Conservation (phyloP, 2,797 vertebrate species). For the Ctenosaura bakeri region DNA sequence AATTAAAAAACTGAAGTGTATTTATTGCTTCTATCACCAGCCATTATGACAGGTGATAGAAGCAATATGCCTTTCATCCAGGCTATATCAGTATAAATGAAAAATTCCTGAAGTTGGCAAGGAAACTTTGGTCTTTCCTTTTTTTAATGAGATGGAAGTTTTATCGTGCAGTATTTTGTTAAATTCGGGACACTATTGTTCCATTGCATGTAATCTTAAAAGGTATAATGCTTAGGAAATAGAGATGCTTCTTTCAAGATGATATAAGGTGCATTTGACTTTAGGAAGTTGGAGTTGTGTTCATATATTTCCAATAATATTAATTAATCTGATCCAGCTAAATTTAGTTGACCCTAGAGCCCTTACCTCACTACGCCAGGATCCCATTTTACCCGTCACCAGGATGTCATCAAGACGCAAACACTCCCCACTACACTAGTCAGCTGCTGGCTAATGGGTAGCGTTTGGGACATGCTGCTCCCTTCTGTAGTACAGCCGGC, state of each 20-base stretch:
- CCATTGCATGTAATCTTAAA: background rate
- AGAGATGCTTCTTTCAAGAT: background rate
- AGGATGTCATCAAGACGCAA: too few species aligned
- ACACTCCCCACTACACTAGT: too few species aligned
- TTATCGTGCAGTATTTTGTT: slow-evolving; percentile 6
- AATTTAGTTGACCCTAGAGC: background rate
- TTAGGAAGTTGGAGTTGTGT: background rate
- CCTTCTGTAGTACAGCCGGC: too few species aligned
- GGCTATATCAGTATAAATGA: slow-evolving; percentile 24
- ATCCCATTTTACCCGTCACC: too few species aligned
- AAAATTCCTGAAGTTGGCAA: background rate
- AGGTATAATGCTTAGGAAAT: background rate
- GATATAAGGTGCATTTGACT: background rate
- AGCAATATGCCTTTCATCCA: background rate
- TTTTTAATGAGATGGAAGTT: slow-evolving; percentile 9
- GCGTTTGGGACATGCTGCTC: too few species aligned
- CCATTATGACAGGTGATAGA: slow-evolving; percentile 49
- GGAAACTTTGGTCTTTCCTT: background rate
- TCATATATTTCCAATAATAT: background rate
- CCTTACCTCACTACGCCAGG: too few species aligned
- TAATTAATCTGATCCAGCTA: background rate
- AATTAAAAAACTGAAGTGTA: slow-evolving; percentile 64
- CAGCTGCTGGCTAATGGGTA: too few species aligned
- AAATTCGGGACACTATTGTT: slow-evolving; percentile 7
- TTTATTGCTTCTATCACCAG: slow-evolving; percentile 53